Base-by-base conservation (phyloP, 2,797 vertebrate genomes). In the Bovichtus variegatus region DNA sequence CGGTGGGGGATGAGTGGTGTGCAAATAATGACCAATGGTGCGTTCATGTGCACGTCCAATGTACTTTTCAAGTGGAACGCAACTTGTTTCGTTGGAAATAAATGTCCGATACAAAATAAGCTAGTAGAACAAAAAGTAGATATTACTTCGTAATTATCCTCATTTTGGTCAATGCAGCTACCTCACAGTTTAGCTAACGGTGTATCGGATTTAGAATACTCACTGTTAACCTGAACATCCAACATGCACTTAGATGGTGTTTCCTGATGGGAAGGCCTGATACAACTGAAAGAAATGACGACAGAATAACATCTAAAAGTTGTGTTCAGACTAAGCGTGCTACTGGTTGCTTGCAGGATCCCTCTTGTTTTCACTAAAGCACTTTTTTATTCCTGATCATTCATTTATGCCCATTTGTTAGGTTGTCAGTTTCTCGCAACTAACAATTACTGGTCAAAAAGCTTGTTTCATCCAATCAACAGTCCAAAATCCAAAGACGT, bases 21-120 rank as follows among this genome's bases (percentile, higher is more conserved):
- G 59, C 51, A 64, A 66, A 69, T 57, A 74, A 72, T 43, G 46
- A 54, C 21, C 84, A 80, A 83, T 71, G 72, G 58, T 70, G 75
- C 36, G 2, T 78, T 81, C 74, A 75, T 49, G 71, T 82, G 51
- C 6, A 31, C 2, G 0, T 23, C 21, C 5, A 46, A 11, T 59
- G 44, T n/a, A 18, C 50, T 62, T 71, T 65, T 44, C 23, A 55
- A 80, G 34, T 62, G 46, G 9, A 79, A 58, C 19, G 46, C 15
- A 25, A 59, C 47, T 38, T 29, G 19, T 29, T 15, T 41, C 21
- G 25, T 55, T 18, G 18, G 18, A 66, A 61, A 50, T 54, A 43
- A 62, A 47, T n/a, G 19, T 47, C n/a, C 1, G 11, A 36, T 12
- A 34, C 7, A 18, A 40, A 54, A 44, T 43, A 34, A 47, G 23